Evolutionary conservation across 2,888 invertebrate species (phyloP).

Genomic region (Agonum fuliginosum): DNA sequence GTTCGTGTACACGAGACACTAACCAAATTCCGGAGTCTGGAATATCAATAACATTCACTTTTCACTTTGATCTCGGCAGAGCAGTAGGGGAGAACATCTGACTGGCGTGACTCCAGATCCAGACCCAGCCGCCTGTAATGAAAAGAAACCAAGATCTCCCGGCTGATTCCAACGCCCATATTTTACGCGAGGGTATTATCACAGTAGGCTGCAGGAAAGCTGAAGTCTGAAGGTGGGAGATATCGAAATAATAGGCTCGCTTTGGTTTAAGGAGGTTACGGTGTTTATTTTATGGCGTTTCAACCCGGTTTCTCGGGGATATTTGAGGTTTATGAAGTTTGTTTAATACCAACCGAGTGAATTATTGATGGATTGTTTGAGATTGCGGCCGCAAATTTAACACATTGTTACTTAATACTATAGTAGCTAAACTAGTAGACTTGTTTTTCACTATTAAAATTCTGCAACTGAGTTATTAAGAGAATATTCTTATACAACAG

Average conservation of each 20-base stretch:
- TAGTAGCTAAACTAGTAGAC: no score
- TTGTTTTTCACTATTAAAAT: no score
- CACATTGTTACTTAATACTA: background rate
- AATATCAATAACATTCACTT: conserved; percentile 35
- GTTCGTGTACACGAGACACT: conserved; percentile 16
- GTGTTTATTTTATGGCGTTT: conserved; percentile 2
- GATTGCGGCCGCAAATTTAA: background rate
- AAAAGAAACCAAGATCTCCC: conserved; percentile 23
- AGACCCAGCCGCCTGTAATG: conserved; percentile 19
- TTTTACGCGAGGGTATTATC: conserved; percentile 22
- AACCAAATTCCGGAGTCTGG: conserved; percentile 8
- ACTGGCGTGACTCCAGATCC: conserved; percentile 28
- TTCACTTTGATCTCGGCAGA: conserved; percentile 3
- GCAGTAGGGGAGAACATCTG: background rate
- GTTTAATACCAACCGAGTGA: background rate
- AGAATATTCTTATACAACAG: no score
- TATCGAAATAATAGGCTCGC: conserved; percentile 8
- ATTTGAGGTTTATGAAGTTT: background rate
- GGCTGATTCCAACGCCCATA: conserved; percentile 4
- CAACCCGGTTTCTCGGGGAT: background rate
- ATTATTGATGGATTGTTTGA: background rate
- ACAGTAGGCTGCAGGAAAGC: background rate
- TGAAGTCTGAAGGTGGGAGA: background rate
- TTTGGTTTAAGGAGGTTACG: background rate
- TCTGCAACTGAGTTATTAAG: no score